Base-by-base conservation (phyloP, 2,888 invertebrate species). In the Volucella zonaria region DNA sequence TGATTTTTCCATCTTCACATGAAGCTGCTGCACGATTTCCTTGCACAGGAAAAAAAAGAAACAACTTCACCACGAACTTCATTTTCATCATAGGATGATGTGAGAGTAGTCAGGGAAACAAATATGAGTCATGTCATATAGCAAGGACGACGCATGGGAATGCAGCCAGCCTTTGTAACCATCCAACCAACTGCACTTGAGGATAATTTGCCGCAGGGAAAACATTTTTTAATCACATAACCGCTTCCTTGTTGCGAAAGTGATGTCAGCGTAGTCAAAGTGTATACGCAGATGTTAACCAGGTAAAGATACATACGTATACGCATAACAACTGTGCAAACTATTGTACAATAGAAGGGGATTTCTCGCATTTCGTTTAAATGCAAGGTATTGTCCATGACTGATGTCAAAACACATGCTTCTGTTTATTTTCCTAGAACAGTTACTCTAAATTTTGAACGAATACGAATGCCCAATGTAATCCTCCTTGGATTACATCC, bases 181-280 rank as follows among this genome's bases (percentile, higher is more conserved):
- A n/a, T 15, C 38, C 11, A 56, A 52, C 58, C 31, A 52, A 31
- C 14, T n/a, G 56, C 38, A 56, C 23, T 47, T 47, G 51, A 52
- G 74, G 74, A 58, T 75, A 79, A 79, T 79, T 74, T 68, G 54
- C 40, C 58, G 8, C 10, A 74, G 70, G 64, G 74, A 70, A 64
- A 74, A 68, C 67, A 45, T 14, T 77, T 64, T 54, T 47, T 82
- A 79, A 83, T 83, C 58, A 66, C 42, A 79, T 83, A 79, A 74
- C 18, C 14, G 74, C 14, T 62, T 52, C 14, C 18, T 51, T 66
- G 64, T 18, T 56, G 62, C 40, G 4, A 31, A 31, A 31, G 0
- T 31, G 31, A 31, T 61, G 66, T 42, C 52, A 31, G 64, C 47
- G 38, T 51, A 64, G 54, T 70, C 31, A 6, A 31, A 31, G 6